Evolutionary conservation across 2,797 vertebrate species (phyloP).

Genomic region (Sebastes taczanowskii): DNA sequence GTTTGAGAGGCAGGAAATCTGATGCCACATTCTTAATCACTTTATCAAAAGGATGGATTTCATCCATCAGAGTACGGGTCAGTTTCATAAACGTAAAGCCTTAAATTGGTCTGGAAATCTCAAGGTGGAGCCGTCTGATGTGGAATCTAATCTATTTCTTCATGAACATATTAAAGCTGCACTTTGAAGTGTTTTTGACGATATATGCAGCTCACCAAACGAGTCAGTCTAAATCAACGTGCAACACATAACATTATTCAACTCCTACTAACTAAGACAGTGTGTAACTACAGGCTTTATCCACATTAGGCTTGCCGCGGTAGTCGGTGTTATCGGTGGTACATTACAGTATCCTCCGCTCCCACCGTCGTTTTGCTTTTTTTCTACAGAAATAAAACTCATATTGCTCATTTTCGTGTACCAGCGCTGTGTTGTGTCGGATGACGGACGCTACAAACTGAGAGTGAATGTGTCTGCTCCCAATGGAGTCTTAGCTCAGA

Average conservation of each 20-base stretch:
- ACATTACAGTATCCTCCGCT: too few relatives aligned
- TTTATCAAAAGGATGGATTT: constrained; percentile 19
- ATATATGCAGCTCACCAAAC: background rate
- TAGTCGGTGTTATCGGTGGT: too few relatives aligned
- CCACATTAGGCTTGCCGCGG: background rate
- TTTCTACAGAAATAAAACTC: too few relatives aligned
- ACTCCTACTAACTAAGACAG: background rate
- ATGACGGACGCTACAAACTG: too few relatives aligned
- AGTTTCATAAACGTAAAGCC: background rate
- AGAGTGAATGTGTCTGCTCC: too few relatives aligned
- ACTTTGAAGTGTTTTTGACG: background rate
- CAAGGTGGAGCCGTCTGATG: background rate
- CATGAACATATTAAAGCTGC: background rate
- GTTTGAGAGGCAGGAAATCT: constrained; percentile 22
- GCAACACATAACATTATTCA: background rate
- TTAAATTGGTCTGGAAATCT: background rate
- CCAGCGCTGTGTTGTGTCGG: too few relatives aligned
- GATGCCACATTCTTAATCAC: constrained; percentile 14
- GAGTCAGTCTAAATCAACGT: background rate
- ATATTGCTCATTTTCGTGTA: too few relatives aligned
- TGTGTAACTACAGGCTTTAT: background rate
- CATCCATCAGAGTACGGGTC: constrained; percentile 3
- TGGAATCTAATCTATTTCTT: background rate
- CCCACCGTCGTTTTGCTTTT: too few relatives aligned
- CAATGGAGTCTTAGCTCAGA: too few relatives aligned